phyloP scores from a whole-genome alignment of 2,888 invertebrate genomes.

The Rhimphoctona megacephalus region DNA sequence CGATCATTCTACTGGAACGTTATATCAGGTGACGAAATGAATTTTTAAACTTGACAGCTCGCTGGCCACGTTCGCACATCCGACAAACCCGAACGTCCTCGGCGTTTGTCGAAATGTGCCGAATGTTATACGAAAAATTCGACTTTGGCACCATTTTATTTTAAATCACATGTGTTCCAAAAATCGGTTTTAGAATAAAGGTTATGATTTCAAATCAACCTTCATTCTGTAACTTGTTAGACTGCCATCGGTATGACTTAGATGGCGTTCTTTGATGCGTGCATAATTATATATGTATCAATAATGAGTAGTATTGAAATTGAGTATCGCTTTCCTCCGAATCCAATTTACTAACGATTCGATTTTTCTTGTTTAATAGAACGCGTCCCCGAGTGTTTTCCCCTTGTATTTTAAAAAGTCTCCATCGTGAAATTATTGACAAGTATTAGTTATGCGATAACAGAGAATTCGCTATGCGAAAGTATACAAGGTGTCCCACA shows the following conservation, averaged over 20 bases:
- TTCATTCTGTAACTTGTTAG: conserved; percentile 16
- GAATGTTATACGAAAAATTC: conserved; percentile 8
- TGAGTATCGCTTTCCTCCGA: background rate
- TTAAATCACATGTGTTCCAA: background rate
- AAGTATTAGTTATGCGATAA: conserved; percentile 12
- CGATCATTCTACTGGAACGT: conserved; percentile 38
- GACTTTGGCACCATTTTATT: background rate
- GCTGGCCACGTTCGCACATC: conserved; percentile 47
- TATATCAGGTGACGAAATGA: conserved; percentile 45
- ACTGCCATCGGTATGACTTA: conserved; percentile 9
- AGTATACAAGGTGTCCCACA: background rate
- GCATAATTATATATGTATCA: conserved; percentile 39
- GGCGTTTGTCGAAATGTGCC: conserved; percentile 10
- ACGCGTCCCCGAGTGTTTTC: conserved; percentile 35
- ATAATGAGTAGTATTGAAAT: conserved; percentile 25
- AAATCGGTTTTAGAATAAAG: background rate
- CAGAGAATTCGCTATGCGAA: background rate
- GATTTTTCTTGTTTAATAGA: conserved; percentile 41
- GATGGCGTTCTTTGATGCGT: conserved; percentile 44
- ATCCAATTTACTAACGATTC: background rate
- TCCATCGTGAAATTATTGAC: conserved; percentile 8
- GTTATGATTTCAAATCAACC: conserved; percentile 1
- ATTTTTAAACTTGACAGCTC: conserved; percentile 63
- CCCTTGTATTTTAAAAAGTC: background rate
- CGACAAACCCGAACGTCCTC: conserved; percentile 13